Evolutionary conservation across 2,888 invertebrate species (phyloP).

Genomic region (Caenorhabditis angaria): DNA sequence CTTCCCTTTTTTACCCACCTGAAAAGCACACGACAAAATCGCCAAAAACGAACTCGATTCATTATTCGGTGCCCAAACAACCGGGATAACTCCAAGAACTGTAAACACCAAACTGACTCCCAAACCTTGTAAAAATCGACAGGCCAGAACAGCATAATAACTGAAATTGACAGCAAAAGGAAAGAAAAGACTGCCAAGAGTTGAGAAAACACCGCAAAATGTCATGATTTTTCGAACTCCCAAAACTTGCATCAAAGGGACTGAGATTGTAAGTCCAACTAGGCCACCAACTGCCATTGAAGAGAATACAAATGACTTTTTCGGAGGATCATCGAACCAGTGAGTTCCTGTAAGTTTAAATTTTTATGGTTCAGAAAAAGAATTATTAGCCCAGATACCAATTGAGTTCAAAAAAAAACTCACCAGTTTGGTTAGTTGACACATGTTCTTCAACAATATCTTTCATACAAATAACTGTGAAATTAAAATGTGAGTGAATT

Average conservation of each 20-base stretch:
- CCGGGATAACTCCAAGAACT: constrained; percentile 30
- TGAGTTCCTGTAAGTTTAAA: constrained; percentile 23
- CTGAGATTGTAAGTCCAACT: constrained; percentile 19
- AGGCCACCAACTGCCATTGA: constrained; percentile 31
- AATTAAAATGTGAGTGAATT: constrained; percentile 38
- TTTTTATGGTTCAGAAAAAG: constrained; percentile 15
- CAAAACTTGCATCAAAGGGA: constrained; percentile 22
- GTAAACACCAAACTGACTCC: constrained; percentile 29
- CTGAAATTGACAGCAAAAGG: constrained; percentile 13
- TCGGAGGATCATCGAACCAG: constrained; percentile 30
- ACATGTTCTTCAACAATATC: constrained; percentile 14
- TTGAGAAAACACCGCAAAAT: constrained; percentile 33
- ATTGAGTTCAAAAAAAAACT: not conserved
- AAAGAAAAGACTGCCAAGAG: constrained; percentile 28
- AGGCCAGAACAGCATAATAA: constrained; percentile 19
- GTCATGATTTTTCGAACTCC: constrained; percentile 26
- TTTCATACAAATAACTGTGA: constrained; percentile 46
- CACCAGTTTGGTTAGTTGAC: not conserved
- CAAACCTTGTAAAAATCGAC: constrained; percentile 34
- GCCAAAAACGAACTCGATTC: constrained; percentile 37
- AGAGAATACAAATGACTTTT: constrained; percentile 34
- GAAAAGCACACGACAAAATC: constrained; percentile 28
- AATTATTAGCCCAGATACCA: constrained; percentile 2
- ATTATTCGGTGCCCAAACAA: constrained; percentile 32
- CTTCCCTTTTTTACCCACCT: not conserved